Conservation (phyloP, 2,797 vertebrate species). For the Pseudochaenichthys georgianus region DNA sequence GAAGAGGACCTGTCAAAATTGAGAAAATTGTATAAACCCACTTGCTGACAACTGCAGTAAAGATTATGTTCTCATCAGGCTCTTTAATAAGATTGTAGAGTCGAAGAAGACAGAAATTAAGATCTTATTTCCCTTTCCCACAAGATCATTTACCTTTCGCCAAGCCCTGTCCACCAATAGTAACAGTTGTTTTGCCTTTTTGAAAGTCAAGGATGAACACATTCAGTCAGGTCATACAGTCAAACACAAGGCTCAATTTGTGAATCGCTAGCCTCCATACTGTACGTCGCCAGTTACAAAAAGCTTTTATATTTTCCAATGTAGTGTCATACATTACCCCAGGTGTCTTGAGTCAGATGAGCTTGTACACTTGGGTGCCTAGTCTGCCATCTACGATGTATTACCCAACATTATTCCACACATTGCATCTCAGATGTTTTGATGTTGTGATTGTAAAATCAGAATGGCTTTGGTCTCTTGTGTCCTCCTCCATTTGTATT, state of each 20-base stretch:
- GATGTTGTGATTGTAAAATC: not conserved
- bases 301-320: not conserved
- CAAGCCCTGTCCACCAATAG: not conserved
- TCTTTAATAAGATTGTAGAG: not conserved
- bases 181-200: not conserved
- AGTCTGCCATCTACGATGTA: not conserved
- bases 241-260: not conserved
- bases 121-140: not conserved
- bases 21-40: constrained; percentile 24
- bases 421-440: not conserved
- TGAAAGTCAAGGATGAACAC: not conserved
- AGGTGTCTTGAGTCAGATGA: not conserved
- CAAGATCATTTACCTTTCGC: not conserved
- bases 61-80: constrained; percentile 10
- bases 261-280: no score
- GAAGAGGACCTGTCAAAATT: constrained; percentile 27
- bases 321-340: not conserved
- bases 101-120: not conserved
- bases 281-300: not conserved
- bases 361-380: not conserved
- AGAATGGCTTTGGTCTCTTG: not conserved
- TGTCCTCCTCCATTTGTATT: not conserved
- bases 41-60: constrained; percentile 20
- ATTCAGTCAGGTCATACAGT: not conserved
- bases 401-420: not conserved